Evolutionary conservation across 2,797 vertebrate species (phyloP).

Genomic region (Pangasius krempfi): DNA sequence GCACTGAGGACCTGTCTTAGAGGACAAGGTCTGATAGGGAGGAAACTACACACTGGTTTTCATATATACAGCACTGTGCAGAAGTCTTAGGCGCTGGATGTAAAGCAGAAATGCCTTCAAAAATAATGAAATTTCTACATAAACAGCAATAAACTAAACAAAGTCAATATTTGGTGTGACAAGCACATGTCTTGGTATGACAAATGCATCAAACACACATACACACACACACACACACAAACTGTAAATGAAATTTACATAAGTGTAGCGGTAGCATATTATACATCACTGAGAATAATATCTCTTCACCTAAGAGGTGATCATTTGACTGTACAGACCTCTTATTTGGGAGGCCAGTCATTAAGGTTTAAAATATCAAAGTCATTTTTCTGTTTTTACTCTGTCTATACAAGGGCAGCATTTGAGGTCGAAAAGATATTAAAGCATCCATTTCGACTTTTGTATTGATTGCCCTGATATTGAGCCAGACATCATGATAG

Average conservation of each 20-base stretch:
- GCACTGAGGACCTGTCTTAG: slow-evolving; percentile 75
- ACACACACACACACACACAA: slow-evolving; percentile 35
- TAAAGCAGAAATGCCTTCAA: background rate
- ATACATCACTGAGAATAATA: slow-evolving; percentile 27
- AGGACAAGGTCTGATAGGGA: slow-evolving; percentile 16
- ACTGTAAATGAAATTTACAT: background rate
- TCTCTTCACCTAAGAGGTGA: background rate
- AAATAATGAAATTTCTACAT: background rate
- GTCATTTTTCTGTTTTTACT: slow-evolving; percentile 37
- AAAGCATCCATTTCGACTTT: slow-evolving; percentile 44
- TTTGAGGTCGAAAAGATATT: slow-evolving; percentile 36
- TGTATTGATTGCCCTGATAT: slow-evolving; percentile 51
- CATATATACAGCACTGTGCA: background rate
- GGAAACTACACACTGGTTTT: slow-evolving; percentile 9
- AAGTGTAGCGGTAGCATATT: background rate
- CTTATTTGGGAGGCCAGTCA: background rate
- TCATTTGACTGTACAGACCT: background rate
- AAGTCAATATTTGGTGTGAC: background rate
- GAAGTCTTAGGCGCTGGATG: background rate
- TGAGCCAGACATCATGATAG: slow-evolving; percentile 14
- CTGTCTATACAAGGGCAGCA: slow-evolving; percentile 25
- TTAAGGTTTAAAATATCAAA: slow-evolving; percentile 42
- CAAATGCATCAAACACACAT: background rate
- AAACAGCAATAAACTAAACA: background rate
- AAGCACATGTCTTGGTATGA: background rate